These are phyloP conservation scores for Drosophila tsacasi DNA, from an alignment of 1,140 invertebrate species.

Conservation along the genomic window DNA sequence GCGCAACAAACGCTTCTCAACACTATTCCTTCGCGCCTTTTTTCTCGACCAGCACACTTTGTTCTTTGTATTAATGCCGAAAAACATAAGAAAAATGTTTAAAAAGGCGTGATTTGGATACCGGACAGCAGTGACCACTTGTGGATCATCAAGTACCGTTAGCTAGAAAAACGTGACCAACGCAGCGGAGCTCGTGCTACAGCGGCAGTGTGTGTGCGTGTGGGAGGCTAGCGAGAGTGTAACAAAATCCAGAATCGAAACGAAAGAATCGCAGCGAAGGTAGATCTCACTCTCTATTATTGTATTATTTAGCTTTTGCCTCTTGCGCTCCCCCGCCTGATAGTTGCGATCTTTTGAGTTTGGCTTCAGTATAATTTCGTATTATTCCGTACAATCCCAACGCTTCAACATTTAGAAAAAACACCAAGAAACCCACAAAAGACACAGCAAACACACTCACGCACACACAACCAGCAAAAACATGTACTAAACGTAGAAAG, in stretches of 20 bases:
- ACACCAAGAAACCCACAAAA: constrained; percentile 36
- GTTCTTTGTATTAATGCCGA: background rate
- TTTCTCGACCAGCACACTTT: constrained; percentile 44
- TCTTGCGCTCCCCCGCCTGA: constrained; percentile 28
- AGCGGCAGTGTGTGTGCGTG: constrained; percentile 66
- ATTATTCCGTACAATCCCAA: constrained; percentile 27
- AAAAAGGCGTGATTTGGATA: constrained; percentile 9
- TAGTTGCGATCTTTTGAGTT: constrained; percentile 74
- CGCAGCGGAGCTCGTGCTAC: constrained; percentile 10
- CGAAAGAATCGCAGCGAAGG: constrained; percentile 46
- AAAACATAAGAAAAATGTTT: constrained; percentile 28
- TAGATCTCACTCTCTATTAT: constrained; percentile 55
- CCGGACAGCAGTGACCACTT: background rate
- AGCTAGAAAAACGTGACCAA: constrained; percentile 17
- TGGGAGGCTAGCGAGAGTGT: constrained; percentile 47
- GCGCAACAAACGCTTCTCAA: background rate
- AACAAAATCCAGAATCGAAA: constrained; percentile 26
- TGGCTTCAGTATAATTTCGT: constrained; percentile 71
- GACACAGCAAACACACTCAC: constrained; percentile 45
- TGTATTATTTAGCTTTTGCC: constrained; percentile 44
- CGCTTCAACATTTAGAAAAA: constrained; percentile 45
- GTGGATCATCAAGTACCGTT: background rate
- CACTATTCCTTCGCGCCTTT: constrained; percentile 52
- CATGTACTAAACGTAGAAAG: constrained; percentile 47
- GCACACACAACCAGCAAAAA: constrained; percentile 60